Evolutionary conservation across 2,888 invertebrate genomes (phyloP), one percentile per base, ranked within the genome.

Genomic region (Tridacna crocea): DNA sequence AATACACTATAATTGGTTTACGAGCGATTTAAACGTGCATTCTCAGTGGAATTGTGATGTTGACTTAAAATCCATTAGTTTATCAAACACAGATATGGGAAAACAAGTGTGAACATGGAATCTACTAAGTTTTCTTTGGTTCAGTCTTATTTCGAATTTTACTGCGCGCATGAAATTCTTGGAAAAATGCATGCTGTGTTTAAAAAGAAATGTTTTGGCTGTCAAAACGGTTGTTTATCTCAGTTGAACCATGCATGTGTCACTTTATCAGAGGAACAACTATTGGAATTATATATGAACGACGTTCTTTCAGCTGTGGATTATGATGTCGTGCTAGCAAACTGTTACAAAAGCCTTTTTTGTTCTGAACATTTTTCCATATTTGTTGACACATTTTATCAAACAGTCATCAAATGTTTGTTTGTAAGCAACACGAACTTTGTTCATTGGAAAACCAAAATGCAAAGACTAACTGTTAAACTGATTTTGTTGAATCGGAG

Each of bases 61-160:
- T 55, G 55, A 46, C 15, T 46, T n/a, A 27, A n/a, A 66, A 46
- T 10, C 26, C 46, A 19, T 36, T 46, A 10, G 36, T 66, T 27
- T 46, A 26, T 13, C 19, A 66, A 19, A 46, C n/a, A 27, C 19
- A 2, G 19, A 36, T 19, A 3, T 36, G 46, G 46, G n/a, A 66
- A n/a, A 36, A 36, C 2, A 36, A 4, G 36, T 36, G 36, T 46
- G 8, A 36, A 27, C 13, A 83, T 83, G 83, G 83, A 80, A 15
- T 27, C 46, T 10, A 72, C 22, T 24, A 60, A 80, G 48, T 61
- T 78, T 22, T 72, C 80, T 15, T 72, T 83, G 60, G 26, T 83
- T 36, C 66, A 80, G 15, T 83, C 75, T 46, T 84, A 84, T 61
- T 84, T 80, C 26, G 78, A 84, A 48, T 84, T 80, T 75, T 75